Evolutionary conservation across 1,140 invertebrate species (phyloP).

Genomic region (Bombus superbus): DNA sequence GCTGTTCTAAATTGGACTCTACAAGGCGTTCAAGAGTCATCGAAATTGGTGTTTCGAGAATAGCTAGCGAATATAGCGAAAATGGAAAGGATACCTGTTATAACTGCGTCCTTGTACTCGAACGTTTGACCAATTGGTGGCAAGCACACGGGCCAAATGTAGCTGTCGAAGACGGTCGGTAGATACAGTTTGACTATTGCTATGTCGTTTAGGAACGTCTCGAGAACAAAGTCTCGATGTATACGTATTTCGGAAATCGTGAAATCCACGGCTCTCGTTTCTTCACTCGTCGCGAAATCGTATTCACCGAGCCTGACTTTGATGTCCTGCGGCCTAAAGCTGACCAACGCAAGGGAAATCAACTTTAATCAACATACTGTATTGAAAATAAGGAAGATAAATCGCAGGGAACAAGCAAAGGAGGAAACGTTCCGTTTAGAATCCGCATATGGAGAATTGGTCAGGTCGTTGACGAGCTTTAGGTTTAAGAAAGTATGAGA

Average conservation of each 20-base stretch:
- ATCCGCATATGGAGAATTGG: too few species aligned
- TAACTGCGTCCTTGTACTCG: constrained; percentile 86
- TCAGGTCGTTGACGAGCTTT: too few species aligned
- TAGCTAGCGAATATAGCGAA: too few species aligned
- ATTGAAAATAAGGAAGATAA: background rate
- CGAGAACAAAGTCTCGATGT: constrained; percentile 86
- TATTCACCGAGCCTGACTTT: constrained; percentile 91
- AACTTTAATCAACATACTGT: background rate
- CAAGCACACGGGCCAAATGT: constrained; percentile 93
- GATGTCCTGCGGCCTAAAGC: constrained; percentile 85
- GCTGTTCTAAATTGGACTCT: too few species aligned
- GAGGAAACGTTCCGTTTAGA: too few species aligned
- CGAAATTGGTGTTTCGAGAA: too few species aligned
- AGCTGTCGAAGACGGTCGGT: constrained; percentile 88
- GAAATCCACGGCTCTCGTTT: constrained; percentile 87
- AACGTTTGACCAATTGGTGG: constrained; percentile 86
- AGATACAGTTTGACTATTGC: constrained; percentile 89
- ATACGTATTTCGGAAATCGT: constrained; percentile 85
- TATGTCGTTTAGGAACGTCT: constrained; percentile 90
- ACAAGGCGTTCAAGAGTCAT: too few species aligned
- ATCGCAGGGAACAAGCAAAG: too few species aligned
- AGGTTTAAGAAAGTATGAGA: too few species aligned
- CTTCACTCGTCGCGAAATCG: constrained; percentile 86
- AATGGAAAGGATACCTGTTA: constrained; percentile 85
- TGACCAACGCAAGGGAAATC: constrained; percentile 65